Conservation (phyloP, 2,888 invertebrate genomes). For the Machimus rusticus region DNA sequence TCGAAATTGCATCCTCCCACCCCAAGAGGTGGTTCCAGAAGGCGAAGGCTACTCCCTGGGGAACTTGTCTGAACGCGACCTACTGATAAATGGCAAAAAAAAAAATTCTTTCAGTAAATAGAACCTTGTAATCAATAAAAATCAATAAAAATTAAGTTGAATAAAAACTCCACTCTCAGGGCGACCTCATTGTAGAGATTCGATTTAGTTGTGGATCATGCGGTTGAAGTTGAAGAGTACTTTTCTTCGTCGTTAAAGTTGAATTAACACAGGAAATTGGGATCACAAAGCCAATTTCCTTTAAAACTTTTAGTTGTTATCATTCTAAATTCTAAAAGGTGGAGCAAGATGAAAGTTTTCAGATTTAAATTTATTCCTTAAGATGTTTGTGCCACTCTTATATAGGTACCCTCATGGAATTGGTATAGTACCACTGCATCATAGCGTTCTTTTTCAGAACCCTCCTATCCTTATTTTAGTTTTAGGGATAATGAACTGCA, state of each 20-base stretch:
- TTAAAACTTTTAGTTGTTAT: neutral
- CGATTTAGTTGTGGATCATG: neutral
- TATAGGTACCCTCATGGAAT: neutral
- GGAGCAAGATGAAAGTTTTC: neutral
- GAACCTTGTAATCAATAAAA: neutral
- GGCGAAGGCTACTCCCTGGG: neutral
- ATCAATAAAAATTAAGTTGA: neutral
- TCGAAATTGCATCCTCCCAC: neutral
- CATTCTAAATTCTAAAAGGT: neutral
- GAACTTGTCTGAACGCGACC: neutral
- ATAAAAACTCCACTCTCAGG: neutral
- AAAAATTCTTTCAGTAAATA: neutral
- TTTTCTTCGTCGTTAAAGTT: neutral
- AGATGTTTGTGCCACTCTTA: neutral
- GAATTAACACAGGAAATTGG: neutral
- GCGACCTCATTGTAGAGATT: neutral
- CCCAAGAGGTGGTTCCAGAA: neutral
- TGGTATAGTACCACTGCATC: neutral
- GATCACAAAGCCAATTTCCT: neutral
- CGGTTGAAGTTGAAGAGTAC: neutral
- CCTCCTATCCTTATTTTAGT: neutral
- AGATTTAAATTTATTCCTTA: neutral
- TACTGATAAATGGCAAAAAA: neutral
- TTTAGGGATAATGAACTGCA: neutral
- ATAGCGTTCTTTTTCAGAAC: neutral